A percentile compares a stretch with the other conserved stretches of the same genome.
These are phyloP conservation scores for Homarus gammarus DNA, from an alignment of 2,888 invertebrate genomes.

Conservation along the genomic window DNA sequence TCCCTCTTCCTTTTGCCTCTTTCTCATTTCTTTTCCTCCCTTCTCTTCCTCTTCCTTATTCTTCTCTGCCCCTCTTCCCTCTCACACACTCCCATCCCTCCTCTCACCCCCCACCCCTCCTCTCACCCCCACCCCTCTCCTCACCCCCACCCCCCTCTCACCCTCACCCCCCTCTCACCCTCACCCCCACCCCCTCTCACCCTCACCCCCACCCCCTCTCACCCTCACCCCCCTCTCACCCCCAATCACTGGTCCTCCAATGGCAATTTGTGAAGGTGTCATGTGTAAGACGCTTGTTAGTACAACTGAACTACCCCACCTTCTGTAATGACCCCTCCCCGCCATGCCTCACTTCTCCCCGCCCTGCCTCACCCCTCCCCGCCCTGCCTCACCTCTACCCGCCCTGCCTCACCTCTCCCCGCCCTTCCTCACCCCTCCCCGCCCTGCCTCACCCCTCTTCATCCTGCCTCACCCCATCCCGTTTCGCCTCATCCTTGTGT, in stretches of 20 bases:
- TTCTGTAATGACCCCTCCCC: constrained; percentile 26
- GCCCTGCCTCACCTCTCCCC: not conserved
- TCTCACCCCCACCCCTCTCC: not conserved
- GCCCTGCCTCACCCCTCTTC: not conserved
- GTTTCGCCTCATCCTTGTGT: not conserved
- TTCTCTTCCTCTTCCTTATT: not conserved
- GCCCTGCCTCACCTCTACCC: not conserved
- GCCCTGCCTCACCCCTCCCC: not conserved
- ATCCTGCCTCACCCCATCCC: not conserved
- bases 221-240: no score
- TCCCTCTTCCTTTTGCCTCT: not conserved
- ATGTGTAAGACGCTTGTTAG: constrained; percentile 42
- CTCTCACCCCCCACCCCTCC: not conserved
- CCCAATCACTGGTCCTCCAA: not conserved
- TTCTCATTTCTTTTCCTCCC: not conserved
- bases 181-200: not conserved
- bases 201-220: not conserved
- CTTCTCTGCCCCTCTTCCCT: not conserved
- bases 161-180: no score
- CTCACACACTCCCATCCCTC: not conserved
- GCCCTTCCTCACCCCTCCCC: not conserved
- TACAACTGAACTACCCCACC: constrained; percentile 14
- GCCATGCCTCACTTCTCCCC: not conserved
- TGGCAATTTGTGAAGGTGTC: constrained; percentile 45
- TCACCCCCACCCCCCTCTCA: no score